Evolutionary conservation across 1,140 invertebrate species (phyloP), one percentile per base, ranked within the genome.

Genomic region (Zaprionus camerounensis): DNA sequence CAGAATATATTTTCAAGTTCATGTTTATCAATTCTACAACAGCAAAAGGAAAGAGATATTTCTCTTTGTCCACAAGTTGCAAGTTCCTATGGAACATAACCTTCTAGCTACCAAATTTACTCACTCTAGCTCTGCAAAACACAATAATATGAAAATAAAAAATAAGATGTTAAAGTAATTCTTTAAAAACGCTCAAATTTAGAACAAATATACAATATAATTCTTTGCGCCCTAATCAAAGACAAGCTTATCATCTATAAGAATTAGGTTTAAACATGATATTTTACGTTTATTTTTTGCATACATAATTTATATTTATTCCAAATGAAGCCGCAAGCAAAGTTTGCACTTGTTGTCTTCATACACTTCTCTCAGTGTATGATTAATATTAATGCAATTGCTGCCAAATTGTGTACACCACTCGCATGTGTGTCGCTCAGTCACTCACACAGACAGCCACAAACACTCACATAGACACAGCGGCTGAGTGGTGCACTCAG

Each of bases 381-480:
- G 64, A 66, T 66, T 66, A 66, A 66, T 66, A 66, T 57, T 66
- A 66, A 66, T 66, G 64, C 64, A 66, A 66, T 66, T 66, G 64
- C 51, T 66, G 51, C 36, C 64, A 57, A 66, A 66, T 66, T 65
- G 59, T 62, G 38, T 62, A 62, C 22, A 49, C 20, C 41, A 34
- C 58, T 59, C n/a, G 24, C 24, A 11, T 46, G n/a, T 44, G 15
- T 34, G 17, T 55, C 51, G 15, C 9, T 26, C n/a, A 38, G n/a
- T 53, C 24, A 3, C 68, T 20, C 36, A 3, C 67, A 51, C 59
- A 49, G 41, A 5, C 59, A 26, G 9, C 1, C n/a, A 17, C 38
- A 20, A 5, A 67, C 34, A n/a, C 9, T 20, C 34, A 26, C n/a
- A 22, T 9, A 66, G n/a, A 44, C 26, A 67, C 38, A 46, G 28